Evolutionary conservation across 2,113 vertebrate genomes (phyloP).

Genomic region (Verasper variegatus): DNA sequence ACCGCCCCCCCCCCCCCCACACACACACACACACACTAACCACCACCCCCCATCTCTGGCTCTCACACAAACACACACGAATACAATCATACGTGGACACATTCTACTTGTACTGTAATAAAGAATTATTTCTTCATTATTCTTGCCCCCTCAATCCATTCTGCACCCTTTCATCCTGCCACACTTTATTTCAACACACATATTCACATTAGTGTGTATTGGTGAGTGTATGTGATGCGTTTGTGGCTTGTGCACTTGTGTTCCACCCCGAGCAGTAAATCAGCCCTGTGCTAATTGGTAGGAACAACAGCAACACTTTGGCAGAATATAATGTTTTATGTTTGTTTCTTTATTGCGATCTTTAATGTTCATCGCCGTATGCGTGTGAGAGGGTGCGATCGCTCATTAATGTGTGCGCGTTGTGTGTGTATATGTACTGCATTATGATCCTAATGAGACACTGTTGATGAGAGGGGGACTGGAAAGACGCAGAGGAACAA

Average conservation of each 20-base stretch:
- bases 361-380: conserved; percentile 67
- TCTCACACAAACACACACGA: background rate
- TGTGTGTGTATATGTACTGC: conserved; percentile 66
- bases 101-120: conserved; percentile 18
- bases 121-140: conserved; percentile 46
- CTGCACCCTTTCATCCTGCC: conserved; percentile 2
- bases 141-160: conserved; percentile 19
- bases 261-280: conserved; percentile 63
- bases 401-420: conserved; percentile 14
- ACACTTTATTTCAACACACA: conserved; percentile 16
- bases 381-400: conserved; percentile 42
- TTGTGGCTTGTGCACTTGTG: conserved; percentile 18
- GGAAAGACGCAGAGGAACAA: conserved; percentile 76
- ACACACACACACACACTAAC: no score
- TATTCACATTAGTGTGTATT: background rate
- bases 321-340: conserved; percentile 84
- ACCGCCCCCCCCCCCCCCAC: conserved; percentile 1
- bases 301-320: conserved; percentile 79
- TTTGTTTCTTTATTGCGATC: conserved; percentile 74
- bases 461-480: conserved; percentile 72
- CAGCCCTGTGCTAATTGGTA: conserved; percentile 77
- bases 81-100: background rate
- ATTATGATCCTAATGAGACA: conserved; percentile 77
- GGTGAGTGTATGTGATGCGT: conserved; percentile 10
- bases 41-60: background rate